A percentile compares a stretch with the other conserved stretches of the same genome.
These are phyloP conservation scores for Sphyrna mokarran DNA, from an alignment of 2,113 vertebrate species.

Conservation along the genomic window DNA sequence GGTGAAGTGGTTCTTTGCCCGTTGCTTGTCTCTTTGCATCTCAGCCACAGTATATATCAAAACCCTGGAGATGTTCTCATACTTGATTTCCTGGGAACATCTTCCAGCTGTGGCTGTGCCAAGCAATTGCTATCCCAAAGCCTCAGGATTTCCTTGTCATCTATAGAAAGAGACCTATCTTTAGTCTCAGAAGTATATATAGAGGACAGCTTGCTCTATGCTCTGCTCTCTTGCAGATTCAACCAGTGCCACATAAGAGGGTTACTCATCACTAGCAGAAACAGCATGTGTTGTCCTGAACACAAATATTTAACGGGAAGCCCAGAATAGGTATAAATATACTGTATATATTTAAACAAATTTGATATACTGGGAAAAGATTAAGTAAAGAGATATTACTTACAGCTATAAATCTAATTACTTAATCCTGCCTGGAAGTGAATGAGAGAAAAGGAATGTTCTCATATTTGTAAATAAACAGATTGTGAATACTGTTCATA, in stretches of 20 bases:
- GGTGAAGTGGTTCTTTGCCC: not conserved
- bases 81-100: not conserved
- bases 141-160: not conserved
- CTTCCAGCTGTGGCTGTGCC: not conserved
- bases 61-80: not conserved
- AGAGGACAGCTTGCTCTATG: not conserved
- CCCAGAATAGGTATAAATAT: not conserved
- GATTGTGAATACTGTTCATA: not conserved
- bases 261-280: not conserved
- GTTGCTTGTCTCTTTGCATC: not conserved
- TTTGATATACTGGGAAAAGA: not conserved
- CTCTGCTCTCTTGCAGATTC: not conserved
- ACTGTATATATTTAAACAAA: not conserved
- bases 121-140: not conserved
- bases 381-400: not conserved
- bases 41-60: not conserved
- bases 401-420: not conserved
- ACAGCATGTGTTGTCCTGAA: not conserved
- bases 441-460: not conserved
- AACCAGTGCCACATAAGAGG: not conserved
- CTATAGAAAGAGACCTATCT: not conserved
- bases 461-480: not conserved
- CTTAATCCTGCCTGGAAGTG: not conserved
- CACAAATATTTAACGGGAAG: not conserved
- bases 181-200: not conserved